phyloP scores from a whole-genome alignment of 2,113 vertebrate species.

The Pelvicachromis taeniatus region DNA sequence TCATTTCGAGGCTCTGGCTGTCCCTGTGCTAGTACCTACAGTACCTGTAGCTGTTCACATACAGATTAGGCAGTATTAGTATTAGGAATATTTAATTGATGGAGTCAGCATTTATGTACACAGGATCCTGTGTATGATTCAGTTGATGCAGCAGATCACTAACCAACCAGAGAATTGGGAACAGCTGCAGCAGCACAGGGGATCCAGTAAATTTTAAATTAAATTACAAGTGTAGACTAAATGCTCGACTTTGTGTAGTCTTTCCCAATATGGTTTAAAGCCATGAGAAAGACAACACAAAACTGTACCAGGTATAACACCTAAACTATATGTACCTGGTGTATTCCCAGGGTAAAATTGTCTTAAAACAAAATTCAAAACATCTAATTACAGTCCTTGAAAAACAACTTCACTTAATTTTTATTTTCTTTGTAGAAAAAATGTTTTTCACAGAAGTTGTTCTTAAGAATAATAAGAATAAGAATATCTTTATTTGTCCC shows the following conservation, averaged over 20 bases:
- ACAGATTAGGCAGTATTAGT: neutral
- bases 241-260: neutral
- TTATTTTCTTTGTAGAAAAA: neutral
- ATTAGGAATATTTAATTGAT: neutral
- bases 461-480: no score
- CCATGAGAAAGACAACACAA: neutral
- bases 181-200: neutral
- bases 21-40: neutral
- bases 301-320: neutral
- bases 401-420: neutral
- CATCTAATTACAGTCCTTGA: neutral
- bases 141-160: no score
- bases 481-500: no score
- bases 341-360: neutral
- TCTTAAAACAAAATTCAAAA: neutral
- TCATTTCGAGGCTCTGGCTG: neutral
- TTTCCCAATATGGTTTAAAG: neutral
- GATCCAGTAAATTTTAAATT: neutral
- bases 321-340: neutral
- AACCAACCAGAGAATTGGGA: accelerated
- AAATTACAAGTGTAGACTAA: neutral
- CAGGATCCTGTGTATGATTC: no score
- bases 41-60: neutral
- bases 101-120: neutral
- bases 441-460: neutral